Evolutionary conservation across 1,140 invertebrate species (phyloP), one percentile per base, ranked within the genome.

Genomic region (Thaumatotibia leucotreta): DNA sequence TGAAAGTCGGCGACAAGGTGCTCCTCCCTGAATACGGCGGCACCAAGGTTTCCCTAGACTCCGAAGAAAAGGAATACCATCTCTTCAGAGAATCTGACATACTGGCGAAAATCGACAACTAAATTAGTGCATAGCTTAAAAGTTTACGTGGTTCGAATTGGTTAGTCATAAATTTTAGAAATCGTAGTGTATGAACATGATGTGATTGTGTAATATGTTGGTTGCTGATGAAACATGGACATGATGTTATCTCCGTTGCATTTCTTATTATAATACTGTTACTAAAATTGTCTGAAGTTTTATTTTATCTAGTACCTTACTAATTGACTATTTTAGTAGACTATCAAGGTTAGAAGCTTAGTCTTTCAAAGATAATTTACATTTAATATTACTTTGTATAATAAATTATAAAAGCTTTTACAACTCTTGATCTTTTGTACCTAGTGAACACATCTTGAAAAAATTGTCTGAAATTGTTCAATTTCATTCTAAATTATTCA

Each of bases 11-110:
- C 45, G 99, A 99, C 87, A 94, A 95, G 66, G 93, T 99, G 20
- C 77, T 97, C 83, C 97, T 97, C 11, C 99, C 99, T 0, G 99
- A 99, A 92, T 99, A 99, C 91, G 99, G 99, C 70, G 99, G 99
- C 72, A 99, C 98, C 67, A 99, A 99, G 94, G 95, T 95, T 31
- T 78, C 75, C 61, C 73, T 92, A 32, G 88, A 92, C 39, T 96
- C 96, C 72, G 96, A 96, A 65, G 92, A 93, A 52, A 95, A 96
- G 85, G 98, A 99, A 89, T 97, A 97, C 77, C 97, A 97, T 80
- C 93, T 99, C 39, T 99, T 98, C 93, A 94, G 97, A 84, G 99
- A 99, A 92, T 93, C 95, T 54, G 99, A 99, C 86, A 98, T 99
- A 86, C 92, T 99, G 69, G 99, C 98, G 50, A 99, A 99, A 92